Base-by-base conservation (phyloP, 2,113 vertebrate genomes). In the Sylvietta virens region DNA sequence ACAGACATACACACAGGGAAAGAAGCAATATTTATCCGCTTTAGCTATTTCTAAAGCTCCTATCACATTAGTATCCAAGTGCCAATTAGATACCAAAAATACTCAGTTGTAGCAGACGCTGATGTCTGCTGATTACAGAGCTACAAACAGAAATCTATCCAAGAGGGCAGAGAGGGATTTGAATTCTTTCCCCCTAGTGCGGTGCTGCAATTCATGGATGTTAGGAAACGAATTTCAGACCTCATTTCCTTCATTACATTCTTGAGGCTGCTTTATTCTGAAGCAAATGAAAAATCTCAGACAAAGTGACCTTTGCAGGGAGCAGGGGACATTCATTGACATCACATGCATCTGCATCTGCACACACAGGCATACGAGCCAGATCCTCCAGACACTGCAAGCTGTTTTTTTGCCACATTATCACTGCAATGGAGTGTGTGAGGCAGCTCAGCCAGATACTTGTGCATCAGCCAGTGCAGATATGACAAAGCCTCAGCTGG, bases 71-170 rank as follows among this genome's bases (percentile, higher is more conserved):
- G 76, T 70, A 92, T 93, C 74, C 86, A 91, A 94, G 61, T 95
- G 86, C 80, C 96, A 96, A 95, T 97, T 96, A 93, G 76, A 90
- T 88, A 95, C 92, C 69, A 83, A 94, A 95, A 95, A 97, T 90
- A 96, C 22, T 94, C 88, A 45, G 64, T 83, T 86, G 86, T 60
- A 95, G 92, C 91, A 93, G 89, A 94, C 91, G 90, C 83, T 91
- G 84, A 81, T 94, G 66, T 92, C 83, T 95, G 86, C 79, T 83
- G 88, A 83, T 92, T 88, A 91, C 69, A 81, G 67, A 92, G 82
- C 88, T 90, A 67, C 95, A 92, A 82, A 76, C 77, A 83, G 85
- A 77, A 78, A 93, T 74, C 53, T 62, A 86, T 86, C 92, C 87
- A 94, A 82, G 85, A 92, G 90, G 74, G 79, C 67, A 90, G 67